Conservation (phyloP, 2,888 invertebrate species). For the Hypsopygia costalis region DNA sequence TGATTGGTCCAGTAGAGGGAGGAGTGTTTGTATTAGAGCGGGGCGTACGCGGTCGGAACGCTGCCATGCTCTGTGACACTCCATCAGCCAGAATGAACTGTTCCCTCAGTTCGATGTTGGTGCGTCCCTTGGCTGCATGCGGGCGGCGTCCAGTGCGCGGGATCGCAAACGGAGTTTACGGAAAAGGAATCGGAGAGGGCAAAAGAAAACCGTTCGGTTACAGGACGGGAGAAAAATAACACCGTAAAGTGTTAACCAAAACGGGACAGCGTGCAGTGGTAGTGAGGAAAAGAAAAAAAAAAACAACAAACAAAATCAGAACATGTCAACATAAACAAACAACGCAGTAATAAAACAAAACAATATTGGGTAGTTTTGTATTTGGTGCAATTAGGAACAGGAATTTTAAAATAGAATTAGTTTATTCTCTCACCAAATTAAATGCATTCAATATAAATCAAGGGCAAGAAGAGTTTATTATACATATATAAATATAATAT, state of each 20-base stretch:
- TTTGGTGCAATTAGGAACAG: conserved; percentile 72
- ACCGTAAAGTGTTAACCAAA: conserved; percentile 62
- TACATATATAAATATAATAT: too few relatives aligned
- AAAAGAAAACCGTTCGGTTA: conserved; percentile 71
- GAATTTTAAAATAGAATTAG: conserved; percentile 72
- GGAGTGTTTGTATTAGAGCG: conserved; percentile 87
- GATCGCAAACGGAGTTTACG: conserved; percentile 56
- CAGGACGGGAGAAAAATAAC: conserved; percentile 59
- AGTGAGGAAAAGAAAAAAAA: conserved; percentile 73
- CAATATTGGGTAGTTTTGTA: conserved; percentile 41
- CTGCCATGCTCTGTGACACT: conserved; percentile 99
- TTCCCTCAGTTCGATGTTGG: conserved; percentile 99
- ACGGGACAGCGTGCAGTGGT: conserved; percentile 72
- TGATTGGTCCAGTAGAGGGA: conserved; percentile 92
- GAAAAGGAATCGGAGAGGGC: conserved; percentile 43
- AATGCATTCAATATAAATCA: conserved; percentile 54
- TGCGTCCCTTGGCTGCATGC: conserved; percentile 98
- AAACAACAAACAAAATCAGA: conserved; percentile 79
- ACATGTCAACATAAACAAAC: conserved; percentile 73
- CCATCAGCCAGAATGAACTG: conserved; percentile 99
- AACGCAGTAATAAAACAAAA: conserved; percentile 53
- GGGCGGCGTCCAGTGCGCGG: conserved; percentile 77
- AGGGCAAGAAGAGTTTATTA: conserved; percentile 48
- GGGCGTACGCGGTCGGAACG: conserved; percentile 97
- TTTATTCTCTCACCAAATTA: conserved; percentile 68